A percentile compares a stretch with the other conserved stretches of the same genome.
phyloP scores from a whole-genome alignment of 2,113 vertebrate species.

The Anguilla japonica region DNA sequence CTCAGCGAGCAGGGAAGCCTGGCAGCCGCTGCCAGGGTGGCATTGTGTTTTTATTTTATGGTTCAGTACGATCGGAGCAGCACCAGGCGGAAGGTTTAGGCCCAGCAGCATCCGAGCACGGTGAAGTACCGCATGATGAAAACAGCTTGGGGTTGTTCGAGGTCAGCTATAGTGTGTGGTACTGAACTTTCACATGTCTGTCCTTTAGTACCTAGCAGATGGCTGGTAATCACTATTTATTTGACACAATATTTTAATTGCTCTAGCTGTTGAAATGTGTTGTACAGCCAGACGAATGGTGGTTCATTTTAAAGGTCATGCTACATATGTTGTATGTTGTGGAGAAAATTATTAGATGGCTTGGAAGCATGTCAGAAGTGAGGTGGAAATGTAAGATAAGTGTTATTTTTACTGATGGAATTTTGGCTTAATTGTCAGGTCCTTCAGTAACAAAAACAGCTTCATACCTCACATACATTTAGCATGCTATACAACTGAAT shows the following conservation, averaged over 20 bases:
- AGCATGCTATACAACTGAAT: neutral
- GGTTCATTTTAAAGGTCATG: conserved; percentile 48
- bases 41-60: conserved; percentile 22
- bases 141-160: conserved; percentile 41
- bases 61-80: conserved; percentile 11
- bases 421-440: neutral
- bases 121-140: conserved; percentile 34
- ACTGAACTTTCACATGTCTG: conserved; percentile 49
- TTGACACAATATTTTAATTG: conserved; percentile 53
- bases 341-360: neutral
- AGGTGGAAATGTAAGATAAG: neutral
- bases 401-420: neutral
- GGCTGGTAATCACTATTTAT: conserved; percentile 54
- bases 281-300: conserved; percentile 42
- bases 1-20: neutral
- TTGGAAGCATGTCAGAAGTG: neutral
- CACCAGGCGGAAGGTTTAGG: conserved; percentile 18
- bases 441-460: neutral
- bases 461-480: neutral
- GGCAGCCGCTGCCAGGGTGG: neutral
- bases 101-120: conserved; percentile 16
- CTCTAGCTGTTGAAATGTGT: conserved; percentile 35
- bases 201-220: conserved; percentile 46
- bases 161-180: conserved; percentile 48
- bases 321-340: conserved; percentile 24